Percentiles rank a stretch among this genome's conserved stretches.
These are phyloP conservation scores for Mareca strepera DNA, from an alignment of 2,797 vertebrate genomes.

Conservation along the genomic window DNA sequence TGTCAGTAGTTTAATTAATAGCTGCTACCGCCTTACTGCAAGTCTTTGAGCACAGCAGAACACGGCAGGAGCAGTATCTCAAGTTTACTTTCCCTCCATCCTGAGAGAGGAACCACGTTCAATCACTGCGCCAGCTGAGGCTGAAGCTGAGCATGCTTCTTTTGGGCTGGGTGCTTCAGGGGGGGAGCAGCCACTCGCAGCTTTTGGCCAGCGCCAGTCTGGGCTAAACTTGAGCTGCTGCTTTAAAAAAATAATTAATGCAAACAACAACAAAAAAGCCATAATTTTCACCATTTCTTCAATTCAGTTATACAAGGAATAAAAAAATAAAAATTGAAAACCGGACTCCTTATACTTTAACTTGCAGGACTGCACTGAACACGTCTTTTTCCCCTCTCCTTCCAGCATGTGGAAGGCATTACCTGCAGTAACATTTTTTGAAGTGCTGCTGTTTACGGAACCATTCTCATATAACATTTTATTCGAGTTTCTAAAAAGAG, in stretches of 20 bases:
- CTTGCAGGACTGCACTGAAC: neutral
- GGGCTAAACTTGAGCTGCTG: neutral
- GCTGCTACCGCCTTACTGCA: neutral
- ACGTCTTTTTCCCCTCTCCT: neutral
- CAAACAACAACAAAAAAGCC: neutral
- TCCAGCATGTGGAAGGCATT: neutral
- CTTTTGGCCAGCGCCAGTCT: neutral
- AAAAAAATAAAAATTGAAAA: too few species aligned
- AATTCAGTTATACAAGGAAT: neutral
- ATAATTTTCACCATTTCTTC: neutral
- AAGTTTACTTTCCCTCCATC: neutral
- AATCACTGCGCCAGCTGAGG: neutral
- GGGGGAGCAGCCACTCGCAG: neutral
- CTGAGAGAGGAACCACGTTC: neutral
- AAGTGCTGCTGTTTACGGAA: neutral
- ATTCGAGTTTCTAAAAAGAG: neutral
- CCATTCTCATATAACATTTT: neutral
- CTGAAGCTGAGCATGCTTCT: neutral
- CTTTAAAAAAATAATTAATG: neutral
- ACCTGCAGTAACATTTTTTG: neutral
- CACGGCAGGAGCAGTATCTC: neutral
- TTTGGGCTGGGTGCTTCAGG: neutral
- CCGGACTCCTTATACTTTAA: neutral
- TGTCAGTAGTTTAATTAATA: neutral
- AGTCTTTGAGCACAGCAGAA: neutral